Conservation (phyloP, 2,113 vertebrate genomes). For the Paramormyrops kingsleyae region DNA sequence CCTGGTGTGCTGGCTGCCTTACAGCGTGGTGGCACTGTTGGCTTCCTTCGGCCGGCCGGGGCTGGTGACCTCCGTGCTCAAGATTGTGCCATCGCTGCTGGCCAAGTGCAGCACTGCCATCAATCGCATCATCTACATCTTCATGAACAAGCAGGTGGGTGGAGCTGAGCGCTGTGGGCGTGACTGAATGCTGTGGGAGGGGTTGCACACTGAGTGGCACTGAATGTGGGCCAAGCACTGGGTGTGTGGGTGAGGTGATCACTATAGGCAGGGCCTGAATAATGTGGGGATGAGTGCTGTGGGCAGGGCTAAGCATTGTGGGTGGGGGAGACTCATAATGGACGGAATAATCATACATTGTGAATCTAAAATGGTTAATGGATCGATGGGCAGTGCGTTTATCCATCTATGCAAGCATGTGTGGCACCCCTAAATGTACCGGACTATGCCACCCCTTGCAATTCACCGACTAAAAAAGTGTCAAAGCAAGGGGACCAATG, state of each 20-base stretch:
- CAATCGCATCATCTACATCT: conserved; percentile 56
- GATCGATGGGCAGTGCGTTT: not conserved
- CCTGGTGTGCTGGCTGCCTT: conserved; percentile 60
- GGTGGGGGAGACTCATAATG: not conserved
- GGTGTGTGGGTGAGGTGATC: not conserved
- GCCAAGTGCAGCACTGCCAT: conserved; percentile 58
- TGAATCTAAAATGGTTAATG: not conserved
- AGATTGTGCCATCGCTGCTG: conserved; percentile 28
- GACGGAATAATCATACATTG: not conserved
- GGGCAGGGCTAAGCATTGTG: not conserved
- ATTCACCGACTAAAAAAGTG: too few species aligned
- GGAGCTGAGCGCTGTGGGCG: not conserved
- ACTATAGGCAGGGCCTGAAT: not conserved
- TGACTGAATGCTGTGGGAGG: not conserved
- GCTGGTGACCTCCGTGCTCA: conserved; percentile 36
- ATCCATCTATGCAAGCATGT: too few species aligned
- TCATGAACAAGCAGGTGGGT: conserved; percentile 59
- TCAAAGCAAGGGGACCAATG: too few species aligned
- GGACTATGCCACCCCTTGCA: too few species aligned
- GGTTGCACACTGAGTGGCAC: not conserved
- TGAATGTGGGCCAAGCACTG: too few species aligned
- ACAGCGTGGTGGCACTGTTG: conserved; percentile 47
- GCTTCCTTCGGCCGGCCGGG: conserved; percentile 50
- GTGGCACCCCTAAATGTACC: too few species aligned
- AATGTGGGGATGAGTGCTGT: not conserved